A percentile compares a stretch with the other conserved stretches of the same genome.
Conservation (phyloP, 2,113 vertebrate genomes). For the Antennarius striatus region DNA sequence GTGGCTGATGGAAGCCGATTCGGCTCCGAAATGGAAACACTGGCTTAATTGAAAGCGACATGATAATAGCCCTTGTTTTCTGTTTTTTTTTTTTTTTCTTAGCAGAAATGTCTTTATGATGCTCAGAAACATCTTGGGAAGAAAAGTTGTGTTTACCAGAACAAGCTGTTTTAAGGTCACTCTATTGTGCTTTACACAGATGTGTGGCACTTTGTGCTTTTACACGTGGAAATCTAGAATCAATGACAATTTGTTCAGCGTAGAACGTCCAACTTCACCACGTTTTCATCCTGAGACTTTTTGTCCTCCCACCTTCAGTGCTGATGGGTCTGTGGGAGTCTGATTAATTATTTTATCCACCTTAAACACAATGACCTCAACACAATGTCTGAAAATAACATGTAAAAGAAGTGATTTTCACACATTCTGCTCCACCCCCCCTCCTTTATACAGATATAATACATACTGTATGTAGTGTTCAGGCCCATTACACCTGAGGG, state of each 20-base stretch:
- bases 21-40: slow-evolving; percentile 43
- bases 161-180: slow-evolving; percentile 29
- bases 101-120: slow-evolving; percentile 45
- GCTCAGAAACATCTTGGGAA: slow-evolving; percentile 7
- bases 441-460: too few relatives aligned
- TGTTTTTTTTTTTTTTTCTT: background rate
- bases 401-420: too few relatives aligned
- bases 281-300: too few relatives aligned
- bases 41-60: slow-evolving; percentile 57
- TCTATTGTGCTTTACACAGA: background rate
- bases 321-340: too few relatives aligned
- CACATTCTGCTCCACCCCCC: too few relatives aligned
- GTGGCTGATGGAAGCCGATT: slow-evolving; percentile 32
- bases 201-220: background rate
- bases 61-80: slow-evolving; percentile 25
- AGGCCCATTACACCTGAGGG: too few relatives aligned
- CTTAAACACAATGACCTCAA: too few relatives aligned
- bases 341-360: too few relatives aligned
- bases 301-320: background rate
- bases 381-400: too few relatives aligned
- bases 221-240: slow-evolving; percentile 19
- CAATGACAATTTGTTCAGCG: slow-evolving; percentile 3
- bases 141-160: slow-evolving; percentile 30
- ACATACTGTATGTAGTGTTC: too few relatives aligned
- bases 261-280: too few relatives aligned